A percentile compares a stretch with the other conserved stretches of the same genome.
Conservation (phyloP, 2,797 vertebrate species). For the Spheniscus humboldti region DNA sequence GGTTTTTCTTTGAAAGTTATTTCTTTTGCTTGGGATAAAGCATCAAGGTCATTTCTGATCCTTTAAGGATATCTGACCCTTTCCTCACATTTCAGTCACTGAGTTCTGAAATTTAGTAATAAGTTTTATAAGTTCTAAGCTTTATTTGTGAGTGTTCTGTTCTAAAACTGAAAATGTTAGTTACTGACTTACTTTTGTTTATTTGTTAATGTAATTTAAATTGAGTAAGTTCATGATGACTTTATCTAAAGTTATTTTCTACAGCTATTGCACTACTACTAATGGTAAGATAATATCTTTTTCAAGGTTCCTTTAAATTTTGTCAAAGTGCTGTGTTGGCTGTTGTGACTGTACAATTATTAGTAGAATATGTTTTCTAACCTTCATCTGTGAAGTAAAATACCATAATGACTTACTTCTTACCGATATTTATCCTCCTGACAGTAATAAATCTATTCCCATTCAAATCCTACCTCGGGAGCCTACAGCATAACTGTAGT, state of each 20-base stretch:
- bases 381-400: not conserved
- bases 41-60: not conserved
- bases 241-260: not conserved
- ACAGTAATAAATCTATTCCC: not conserved
- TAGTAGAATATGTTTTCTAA: not conserved
- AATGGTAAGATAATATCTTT: not conserved
- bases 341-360: not conserved
- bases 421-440: not conserved
- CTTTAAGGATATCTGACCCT: not conserved
- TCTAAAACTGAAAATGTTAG: not conserved
- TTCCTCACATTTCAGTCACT: not conserved
- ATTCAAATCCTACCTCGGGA: not conserved
- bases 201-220: not conserved
- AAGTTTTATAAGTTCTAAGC: not conserved
- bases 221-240: not conserved
- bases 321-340: not conserved
- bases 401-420: not conserved
- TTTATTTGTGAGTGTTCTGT: not conserved
- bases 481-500: not conserved
- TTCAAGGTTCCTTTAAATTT: not conserved
- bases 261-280: not conserved
- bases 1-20: not conserved
- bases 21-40: not conserved
- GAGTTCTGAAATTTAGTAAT: not conserved
- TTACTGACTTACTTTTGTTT: not conserved